A percentile compares a stretch with the other conserved stretches of the same genome.
Conservation (phyloP, 2,113 vertebrate genomes). For the Corydoras sp. region DNA sequence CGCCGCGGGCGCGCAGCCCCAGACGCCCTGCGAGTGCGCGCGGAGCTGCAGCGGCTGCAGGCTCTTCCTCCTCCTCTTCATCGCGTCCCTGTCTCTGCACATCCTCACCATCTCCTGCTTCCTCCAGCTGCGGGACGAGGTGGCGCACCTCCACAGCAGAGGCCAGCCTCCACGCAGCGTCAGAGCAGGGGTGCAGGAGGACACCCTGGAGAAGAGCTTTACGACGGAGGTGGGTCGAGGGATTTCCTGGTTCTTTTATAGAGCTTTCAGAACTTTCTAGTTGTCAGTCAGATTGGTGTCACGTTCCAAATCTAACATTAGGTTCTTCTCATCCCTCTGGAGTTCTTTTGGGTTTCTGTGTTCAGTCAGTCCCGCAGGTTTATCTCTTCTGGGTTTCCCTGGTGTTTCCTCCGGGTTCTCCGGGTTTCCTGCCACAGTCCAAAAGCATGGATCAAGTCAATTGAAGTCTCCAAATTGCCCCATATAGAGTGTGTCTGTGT, state of each 20-base stretch:
- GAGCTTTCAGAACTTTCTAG: not conserved
- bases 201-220: not conserved
- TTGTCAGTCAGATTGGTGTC: too few species aligned
- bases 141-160: constrained; percentile 68
- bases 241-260: too few species aligned
- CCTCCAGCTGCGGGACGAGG: constrained; percentile 79
- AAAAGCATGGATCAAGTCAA: too few species aligned
- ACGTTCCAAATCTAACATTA: not conserved
- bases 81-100: constrained; percentile 81
- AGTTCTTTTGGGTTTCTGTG: not conserved
- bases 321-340: not conserved
- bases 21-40: constrained; percentile 58
- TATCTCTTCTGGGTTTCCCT: not conserved
- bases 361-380: not conserved
- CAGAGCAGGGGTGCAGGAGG: constrained; percentile 16
- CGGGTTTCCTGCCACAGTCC: too few species aligned
- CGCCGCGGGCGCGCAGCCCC: constrained; percentile 48
- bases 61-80: constrained; percentile 80
- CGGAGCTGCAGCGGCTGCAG: constrained; percentile 71
- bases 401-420: too few species aligned
- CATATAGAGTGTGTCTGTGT: too few species aligned
- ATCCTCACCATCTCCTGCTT: constrained; percentile 83
- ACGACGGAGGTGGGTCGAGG: not conserved
- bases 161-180: constrained; percentile 53
- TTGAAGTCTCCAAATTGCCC: too few species aligned